Percentiles rank a stretch among this genome's conserved stretches.
Evolutionary conservation across 2,797 vertebrate species (phyloP).

Genomic region (Microcaecilia unicolor): DNA sequence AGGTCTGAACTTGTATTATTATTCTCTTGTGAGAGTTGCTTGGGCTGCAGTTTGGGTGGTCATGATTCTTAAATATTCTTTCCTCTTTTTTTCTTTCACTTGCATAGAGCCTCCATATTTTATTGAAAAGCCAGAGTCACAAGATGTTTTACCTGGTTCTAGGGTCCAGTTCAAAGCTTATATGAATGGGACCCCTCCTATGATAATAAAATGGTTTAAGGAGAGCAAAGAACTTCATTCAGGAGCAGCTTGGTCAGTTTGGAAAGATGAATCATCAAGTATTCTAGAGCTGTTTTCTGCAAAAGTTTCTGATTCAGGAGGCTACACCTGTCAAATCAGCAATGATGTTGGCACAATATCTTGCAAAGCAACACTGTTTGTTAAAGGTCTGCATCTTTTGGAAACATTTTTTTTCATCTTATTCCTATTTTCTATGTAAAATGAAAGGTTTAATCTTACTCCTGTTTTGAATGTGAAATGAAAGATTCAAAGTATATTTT

Average conservation of each 20-base stretch:
- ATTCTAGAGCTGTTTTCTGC: constrained; percentile 83
- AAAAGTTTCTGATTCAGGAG: constrained; percentile 79
- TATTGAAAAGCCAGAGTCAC: constrained; percentile 80
- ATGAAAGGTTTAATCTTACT: not conserved
- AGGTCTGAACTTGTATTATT: constrained; percentile 67
- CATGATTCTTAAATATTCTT: constrained; percentile 6
- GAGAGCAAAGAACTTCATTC: constrained; percentile 81
- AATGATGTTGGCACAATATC: constrained; percentile 85
- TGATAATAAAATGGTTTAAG: constrained; percentile 93
- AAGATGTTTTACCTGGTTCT: constrained; percentile 80
- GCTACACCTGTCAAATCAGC: constrained; percentile 83
- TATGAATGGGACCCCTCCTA: constrained; percentile 76
- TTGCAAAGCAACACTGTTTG: constrained; percentile 80
- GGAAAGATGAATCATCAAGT: constrained; percentile 81
- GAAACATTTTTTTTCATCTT: constrained; percentile 2
- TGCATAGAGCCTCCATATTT: constrained; percentile 82
- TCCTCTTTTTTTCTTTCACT: constrained; percentile 23
- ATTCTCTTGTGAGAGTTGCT: not conserved
- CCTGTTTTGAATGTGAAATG: not conserved
- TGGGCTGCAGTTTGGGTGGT: constrained; percentile 3
- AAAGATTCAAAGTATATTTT: not conserved
- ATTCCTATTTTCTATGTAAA: not conserved
- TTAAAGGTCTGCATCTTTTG: constrained; percentile 76
- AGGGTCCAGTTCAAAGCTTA: constrained; percentile 82
- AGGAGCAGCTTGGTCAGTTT: constrained; percentile 70